phyloP scores from a whole-genome alignment of 2,797 vertebrate genomes.

The Triplophysa yarkandensis region DNA sequence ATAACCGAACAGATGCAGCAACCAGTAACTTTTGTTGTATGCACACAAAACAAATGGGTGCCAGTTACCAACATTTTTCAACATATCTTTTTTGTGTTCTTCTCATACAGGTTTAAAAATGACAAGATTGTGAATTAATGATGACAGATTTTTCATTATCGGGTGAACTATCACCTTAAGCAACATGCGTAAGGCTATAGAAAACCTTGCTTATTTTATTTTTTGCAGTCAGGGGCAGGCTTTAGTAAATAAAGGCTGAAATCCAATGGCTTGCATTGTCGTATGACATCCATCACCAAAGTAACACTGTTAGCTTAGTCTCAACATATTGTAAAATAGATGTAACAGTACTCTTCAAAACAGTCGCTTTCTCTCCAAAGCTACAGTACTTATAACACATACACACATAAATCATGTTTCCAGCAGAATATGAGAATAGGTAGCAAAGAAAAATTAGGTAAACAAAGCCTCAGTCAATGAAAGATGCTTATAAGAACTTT shows the following conservation, averaged over 20 bases:
- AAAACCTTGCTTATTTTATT: neutral
- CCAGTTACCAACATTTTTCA: no score
- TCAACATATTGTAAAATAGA: neutral
- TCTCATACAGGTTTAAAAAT: no score
- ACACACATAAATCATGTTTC: neutral
- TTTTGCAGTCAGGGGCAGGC: neutral
- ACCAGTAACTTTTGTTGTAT: no score
- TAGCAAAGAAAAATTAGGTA: neutral
- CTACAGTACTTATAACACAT: neutral
- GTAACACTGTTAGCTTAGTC: neutral
- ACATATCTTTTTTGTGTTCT: no score
- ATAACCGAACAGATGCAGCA: no score
- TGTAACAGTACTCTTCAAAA: neutral
- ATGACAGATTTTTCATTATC: no score
- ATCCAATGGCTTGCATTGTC: slow-evolving; percentile 1
- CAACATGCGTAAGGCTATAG: neutral
- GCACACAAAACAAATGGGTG: no score
- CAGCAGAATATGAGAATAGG: neutral
- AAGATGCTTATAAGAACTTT: neutral
- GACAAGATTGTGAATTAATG: no score
- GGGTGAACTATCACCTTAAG: no score
- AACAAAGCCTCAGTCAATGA: neutral
- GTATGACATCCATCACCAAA: neutral
- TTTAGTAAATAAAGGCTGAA: slow-evolving; percentile 19
- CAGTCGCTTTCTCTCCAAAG: neutral